Conservation (phyloP, 2,888 invertebrate species). For the Mesochorus sp. region DNA sequence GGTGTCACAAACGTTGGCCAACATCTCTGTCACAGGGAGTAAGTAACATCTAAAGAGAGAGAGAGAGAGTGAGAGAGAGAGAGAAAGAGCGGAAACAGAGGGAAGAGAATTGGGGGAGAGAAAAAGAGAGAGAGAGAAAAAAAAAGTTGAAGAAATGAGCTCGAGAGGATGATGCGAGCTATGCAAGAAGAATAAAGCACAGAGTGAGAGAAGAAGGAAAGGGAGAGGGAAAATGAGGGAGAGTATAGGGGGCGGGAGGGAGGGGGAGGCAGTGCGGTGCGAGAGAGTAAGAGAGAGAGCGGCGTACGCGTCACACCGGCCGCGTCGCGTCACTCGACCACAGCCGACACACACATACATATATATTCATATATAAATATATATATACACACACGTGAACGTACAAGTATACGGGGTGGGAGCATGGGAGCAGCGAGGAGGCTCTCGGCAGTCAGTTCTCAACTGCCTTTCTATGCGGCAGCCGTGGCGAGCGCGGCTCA, state of each 20-base stretch:
- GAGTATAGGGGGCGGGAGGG: slow-evolving; percentile 34
- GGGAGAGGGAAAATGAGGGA: slow-evolving; percentile 45
- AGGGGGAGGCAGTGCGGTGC: background rate
- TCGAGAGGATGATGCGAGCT: background rate
- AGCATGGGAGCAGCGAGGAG: slow-evolving; percentile 67
- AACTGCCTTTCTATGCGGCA: slow-evolving; percentile 80
- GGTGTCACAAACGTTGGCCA: background rate
- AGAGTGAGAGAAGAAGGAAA: background rate
- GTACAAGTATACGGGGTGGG: slow-evolving; percentile 66
- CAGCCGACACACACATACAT: slow-evolving; percentile 60
- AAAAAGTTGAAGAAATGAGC: too few relatives aligned
- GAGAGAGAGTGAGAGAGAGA: slow-evolving; percentile 22
- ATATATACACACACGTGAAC: slow-evolving; percentile 2
- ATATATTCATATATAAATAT: too few relatives aligned
- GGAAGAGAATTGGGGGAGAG: slow-evolving; percentile 33
- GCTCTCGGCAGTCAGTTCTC: slow-evolving; percentile 78
- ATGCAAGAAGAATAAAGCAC: slow-evolving; percentile 1
- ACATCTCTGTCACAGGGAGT: background rate
- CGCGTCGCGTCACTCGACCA: slow-evolving; percentile 80
- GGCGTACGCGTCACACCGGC: slow-evolving; percentile 79
- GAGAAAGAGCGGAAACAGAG: slow-evolving; percentile 7
- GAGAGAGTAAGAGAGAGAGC: slow-evolving; percentile 63
- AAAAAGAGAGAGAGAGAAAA: background rate
- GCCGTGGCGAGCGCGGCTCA: slow-evolving; percentile 76
- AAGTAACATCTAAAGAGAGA: too few relatives aligned